These are phyloP conservation scores for Petrocephalus schoutedeni DNA, from an alignment of 2,797 vertebrate species.

Conservation along the genomic window DNA sequence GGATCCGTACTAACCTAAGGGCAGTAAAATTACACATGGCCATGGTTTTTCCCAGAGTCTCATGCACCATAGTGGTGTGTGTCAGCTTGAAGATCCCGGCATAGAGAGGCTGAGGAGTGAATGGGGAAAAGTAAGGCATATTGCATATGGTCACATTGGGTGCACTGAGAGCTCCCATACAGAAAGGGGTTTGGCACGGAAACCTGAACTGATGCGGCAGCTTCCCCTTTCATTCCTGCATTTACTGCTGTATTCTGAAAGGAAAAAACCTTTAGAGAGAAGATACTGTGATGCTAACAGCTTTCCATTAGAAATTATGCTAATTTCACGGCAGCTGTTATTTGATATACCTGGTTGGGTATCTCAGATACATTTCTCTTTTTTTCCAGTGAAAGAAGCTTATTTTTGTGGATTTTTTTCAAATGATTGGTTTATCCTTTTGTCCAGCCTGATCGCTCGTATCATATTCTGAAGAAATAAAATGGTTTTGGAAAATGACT, in stretches of 20 bases:
- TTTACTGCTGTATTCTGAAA: conserved; percentile 57
- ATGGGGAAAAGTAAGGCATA: background rate
- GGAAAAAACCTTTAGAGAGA: conserved; percentile 38
- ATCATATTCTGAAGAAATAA: conserved; percentile 51
- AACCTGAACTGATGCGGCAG: conserved; percentile 24
- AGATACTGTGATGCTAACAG: conserved; percentile 25
- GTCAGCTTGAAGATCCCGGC: background rate
- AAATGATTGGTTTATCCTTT: conserved; percentile 37
- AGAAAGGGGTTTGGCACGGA: background rate
- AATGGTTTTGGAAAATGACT: conserved; percentile 37
- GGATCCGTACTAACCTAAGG: background rate
- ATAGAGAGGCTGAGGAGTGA: too few relatives aligned
- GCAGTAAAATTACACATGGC: background rate
- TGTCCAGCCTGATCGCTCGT: background rate
- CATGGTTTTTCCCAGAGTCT: background rate
- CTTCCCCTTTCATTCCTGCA: conserved; percentile 20
- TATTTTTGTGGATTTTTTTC: conserved; percentile 45
- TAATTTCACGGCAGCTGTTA: conserved; percentile 53
- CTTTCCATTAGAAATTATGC: conserved; percentile 5
- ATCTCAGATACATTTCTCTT: conserved; percentile 22
- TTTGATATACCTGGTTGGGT: conserved; percentile 26
- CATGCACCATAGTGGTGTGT: background rate
- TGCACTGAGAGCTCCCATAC: background rate
- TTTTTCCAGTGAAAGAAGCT: conserved; percentile 34
- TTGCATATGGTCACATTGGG: background rate